These are phyloP conservation scores for Microcebus ravelobensis DNA, from an alignment of 2,113 vertebrate genomes.

Conservation along the genomic window DNA sequence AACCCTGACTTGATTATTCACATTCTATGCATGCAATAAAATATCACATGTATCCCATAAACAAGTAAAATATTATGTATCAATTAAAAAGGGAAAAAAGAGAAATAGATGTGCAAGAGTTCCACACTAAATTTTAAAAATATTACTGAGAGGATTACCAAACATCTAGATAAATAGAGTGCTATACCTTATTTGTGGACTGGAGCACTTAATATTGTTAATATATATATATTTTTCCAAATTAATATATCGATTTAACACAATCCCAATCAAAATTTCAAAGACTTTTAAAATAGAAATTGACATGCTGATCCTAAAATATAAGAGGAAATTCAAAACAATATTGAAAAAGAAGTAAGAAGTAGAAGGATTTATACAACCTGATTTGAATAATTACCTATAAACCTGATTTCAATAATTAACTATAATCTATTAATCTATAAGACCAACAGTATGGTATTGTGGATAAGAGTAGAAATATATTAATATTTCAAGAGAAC, in stretches of 20 bases:
- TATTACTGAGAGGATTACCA: not conserved
- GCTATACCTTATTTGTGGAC: not conserved
- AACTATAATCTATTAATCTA: not conserved
- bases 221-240: not conserved
- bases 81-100: not conserved
- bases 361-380: not conserved
- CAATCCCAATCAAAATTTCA: not conserved
- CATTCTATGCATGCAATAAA: not conserved
- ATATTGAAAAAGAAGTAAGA: not conserved
- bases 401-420: not conserved
- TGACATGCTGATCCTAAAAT: not conserved
- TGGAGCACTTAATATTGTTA: not conserved
- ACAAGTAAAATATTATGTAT: not conserved
- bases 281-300: not conserved
- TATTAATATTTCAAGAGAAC: not conserved
- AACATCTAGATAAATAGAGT: not conserved
- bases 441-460: not conserved
- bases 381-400: not conserved
- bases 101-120: not conserved
- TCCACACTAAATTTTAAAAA: not conserved
- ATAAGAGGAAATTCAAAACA: not conserved
- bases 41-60: not conserved
- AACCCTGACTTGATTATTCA: not conserved
- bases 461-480: not conserved
- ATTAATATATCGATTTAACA: not conserved